A percentile compares a stretch with the other conserved stretches of the same genome.
phyloP scores from a whole-genome alignment of 2,797 vertebrate genomes.

The Zenarchopterus dispar region DNA sequence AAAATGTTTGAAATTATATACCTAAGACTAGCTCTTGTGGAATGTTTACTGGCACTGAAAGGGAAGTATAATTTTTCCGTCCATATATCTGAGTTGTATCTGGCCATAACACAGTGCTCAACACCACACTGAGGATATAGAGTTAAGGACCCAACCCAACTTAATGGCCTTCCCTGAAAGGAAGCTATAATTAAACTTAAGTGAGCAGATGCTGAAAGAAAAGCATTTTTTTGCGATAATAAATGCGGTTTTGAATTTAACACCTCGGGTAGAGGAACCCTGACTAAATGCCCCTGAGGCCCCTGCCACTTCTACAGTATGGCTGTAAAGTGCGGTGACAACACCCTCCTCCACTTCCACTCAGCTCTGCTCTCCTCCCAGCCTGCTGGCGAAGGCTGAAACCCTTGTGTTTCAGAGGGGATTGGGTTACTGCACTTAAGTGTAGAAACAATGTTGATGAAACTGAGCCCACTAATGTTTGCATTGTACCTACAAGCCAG shows the following conservation, averaged over 20 bases:
- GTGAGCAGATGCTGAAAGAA: constrained; percentile 84
- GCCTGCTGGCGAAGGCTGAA: constrained; percentile 77
- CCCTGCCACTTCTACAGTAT: constrained; percentile 69
- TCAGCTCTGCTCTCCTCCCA: constrained; percentile 60
- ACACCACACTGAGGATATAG: constrained; percentile 35
- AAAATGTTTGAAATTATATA: constrained; percentile 44
- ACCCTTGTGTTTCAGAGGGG: constrained; percentile 76
- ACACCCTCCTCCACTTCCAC: constrained; percentile 68
- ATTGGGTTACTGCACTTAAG: constrained; percentile 84
- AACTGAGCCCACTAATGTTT: constrained; percentile 82
- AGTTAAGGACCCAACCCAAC: constrained; percentile 62
- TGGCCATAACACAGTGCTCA: constrained; percentile 49
- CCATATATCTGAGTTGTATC: constrained; percentile 48
- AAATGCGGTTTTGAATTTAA: constrained; percentile 85
- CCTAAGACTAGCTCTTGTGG: constrained; percentile 28
- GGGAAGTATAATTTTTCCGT: constrained; percentile 48
- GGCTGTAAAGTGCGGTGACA: constrained; percentile 67
- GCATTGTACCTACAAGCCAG: constrained; percentile 81
- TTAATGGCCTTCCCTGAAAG: constrained; percentile 74
- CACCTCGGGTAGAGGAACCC: constrained; percentile 80
- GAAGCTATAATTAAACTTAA: constrained; percentile 84
- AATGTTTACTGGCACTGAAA: constrained; percentile 54
- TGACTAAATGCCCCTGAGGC: constrained; percentile 80
- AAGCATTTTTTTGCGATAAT: constrained; percentile 78
- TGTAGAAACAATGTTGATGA: constrained; percentile 82